Conservation (phyloP, 2,888 invertebrate genomes). For the Pseudococcus jackbeardsleyi region DNA sequence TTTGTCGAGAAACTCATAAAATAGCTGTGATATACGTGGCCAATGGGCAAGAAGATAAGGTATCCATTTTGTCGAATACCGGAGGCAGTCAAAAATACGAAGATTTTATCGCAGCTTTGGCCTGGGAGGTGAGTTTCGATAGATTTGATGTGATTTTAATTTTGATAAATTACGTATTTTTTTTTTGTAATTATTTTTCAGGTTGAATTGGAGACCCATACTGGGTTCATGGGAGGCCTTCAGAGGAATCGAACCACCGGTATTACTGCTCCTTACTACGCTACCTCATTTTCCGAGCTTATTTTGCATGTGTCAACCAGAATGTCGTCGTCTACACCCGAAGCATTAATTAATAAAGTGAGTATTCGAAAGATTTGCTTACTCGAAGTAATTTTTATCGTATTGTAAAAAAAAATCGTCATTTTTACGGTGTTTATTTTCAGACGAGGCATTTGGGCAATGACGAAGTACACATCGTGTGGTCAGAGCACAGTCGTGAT, state of each 20-base stretch:
- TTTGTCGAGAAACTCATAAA: constrained; percentile 94
- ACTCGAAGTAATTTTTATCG: too few species aligned
- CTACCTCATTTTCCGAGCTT: constrained; percentile 92
- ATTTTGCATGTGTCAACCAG: constrained; percentile 98
- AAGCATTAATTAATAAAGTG: constrained; percentile 88
- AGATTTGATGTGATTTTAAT: not conserved
- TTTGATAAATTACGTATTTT: not conserved
- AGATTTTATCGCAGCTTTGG: constrained; percentile 81
- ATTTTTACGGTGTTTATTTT: constrained; percentile 67
- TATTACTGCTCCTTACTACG: constrained; percentile 93
- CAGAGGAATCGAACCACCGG: constrained; percentile 86
- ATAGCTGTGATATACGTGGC: constrained; percentile 98
- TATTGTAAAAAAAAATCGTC: not conserved
- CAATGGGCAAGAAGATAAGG: constrained; percentile 97
- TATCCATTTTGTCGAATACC: constrained; percentile 90
- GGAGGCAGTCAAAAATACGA: constrained; percentile 95
- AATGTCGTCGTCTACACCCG: constrained; percentile 87
- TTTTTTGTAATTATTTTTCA: not conserved
- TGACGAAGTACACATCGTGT: constrained; percentile 98
- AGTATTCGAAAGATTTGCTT: not conserved
- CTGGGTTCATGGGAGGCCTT: constrained; percentile 94
- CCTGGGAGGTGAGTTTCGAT: constrained; percentile 75
- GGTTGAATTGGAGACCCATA: constrained; percentile 93
- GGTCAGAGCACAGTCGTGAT: constrained; percentile 97
- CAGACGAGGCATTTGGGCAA: constrained; percentile 95